Conservation (phyloP, 2,113 vertebrate genomes). For the Typhlomys cinereus region DNA sequence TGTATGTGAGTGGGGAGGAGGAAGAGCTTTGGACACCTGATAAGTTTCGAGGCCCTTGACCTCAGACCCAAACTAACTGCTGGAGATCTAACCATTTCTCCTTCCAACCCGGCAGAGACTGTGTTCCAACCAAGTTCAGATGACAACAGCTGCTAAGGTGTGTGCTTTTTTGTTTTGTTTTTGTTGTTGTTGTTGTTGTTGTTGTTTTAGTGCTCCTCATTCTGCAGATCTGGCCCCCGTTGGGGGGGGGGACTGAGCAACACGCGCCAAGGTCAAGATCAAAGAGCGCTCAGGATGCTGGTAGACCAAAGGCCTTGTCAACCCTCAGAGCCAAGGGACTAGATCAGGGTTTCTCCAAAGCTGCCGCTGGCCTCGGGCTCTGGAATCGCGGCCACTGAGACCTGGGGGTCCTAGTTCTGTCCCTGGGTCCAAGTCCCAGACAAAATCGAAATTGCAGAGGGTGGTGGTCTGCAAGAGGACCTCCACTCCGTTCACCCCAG, state of each 20-base stretch:
- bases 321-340: not conserved
- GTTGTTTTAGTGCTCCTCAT: too few relatives aligned
- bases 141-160: not conserved
- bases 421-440: not conserved
- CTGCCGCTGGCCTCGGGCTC: not conserved
- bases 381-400: not conserved
- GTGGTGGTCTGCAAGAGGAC: not conserved
- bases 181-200: not conserved
- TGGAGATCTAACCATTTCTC: not conserved
- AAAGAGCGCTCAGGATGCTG: not conserved
- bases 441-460: fast-evolving
- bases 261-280: not conserved
- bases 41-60: not conserved
- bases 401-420: too few relatives aligned
- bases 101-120: fast-evolving
- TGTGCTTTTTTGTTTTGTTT: not conserved
- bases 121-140: not conserved
- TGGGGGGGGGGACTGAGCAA: not conserved
- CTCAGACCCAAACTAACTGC: not conserved
- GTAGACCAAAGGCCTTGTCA: not conserved
- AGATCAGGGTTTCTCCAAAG: not conserved
- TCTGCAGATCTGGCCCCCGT: not conserved
- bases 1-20: not conserved
- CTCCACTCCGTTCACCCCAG: not conserved
- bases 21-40: not conserved